Percentiles rank a stretch among this genome's conserved stretches.
Evolutionary conservation across 2,888 invertebrate genomes (phyloP).

Genomic region (Masnerella sp.): DNA sequence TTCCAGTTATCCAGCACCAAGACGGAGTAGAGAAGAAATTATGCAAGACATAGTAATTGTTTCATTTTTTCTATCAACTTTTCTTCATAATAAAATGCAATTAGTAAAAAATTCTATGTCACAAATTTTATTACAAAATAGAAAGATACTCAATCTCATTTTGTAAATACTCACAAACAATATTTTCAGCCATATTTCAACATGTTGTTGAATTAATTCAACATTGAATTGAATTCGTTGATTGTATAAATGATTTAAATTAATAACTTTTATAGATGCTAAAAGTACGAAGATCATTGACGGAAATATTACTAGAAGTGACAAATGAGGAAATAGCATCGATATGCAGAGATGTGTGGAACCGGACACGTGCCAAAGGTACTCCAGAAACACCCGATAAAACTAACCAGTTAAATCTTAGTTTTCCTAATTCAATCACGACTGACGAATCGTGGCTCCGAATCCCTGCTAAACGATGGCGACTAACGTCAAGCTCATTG

Average conservation of each 20-base stretch:
- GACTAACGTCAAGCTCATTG: constrained; percentile 61
- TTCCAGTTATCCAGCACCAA: constrained; percentile 66
- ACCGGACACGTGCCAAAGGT: constrained; percentile 89
- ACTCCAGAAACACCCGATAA: constrained; percentile 78
- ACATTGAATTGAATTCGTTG: constrained; percentile 10
- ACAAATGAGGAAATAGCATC: constrained; percentile 92
- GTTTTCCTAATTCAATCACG: constrained; percentile 64
- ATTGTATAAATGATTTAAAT: too few species aligned
- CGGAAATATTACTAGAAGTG: constrained; percentile 95
- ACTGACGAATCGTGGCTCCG: constrained; percentile 44
- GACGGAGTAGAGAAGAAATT: constrained; percentile 81
- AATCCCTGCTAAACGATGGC: constrained; percentile 35
- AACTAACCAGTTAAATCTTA: constrained; percentile 68
- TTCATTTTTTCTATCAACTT: neutral
- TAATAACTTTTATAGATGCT: constrained; percentile 83
- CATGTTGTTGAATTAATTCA: neutral
- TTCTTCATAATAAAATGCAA: too few species aligned
- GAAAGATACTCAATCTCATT: too few species aligned
- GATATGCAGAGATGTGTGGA: constrained; percentile 91
- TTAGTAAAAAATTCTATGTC: too few species aligned
- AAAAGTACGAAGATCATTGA: constrained; percentile 91
- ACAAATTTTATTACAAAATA: too few species aligned
- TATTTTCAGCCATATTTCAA: too few species aligned
- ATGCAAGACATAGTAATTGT: constrained; percentile 84
- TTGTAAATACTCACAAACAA: too few species aligned